phyloP scores from a whole-genome alignment of 1,140 invertebrate species.

The Dinoponera quadriceps region DNA sequence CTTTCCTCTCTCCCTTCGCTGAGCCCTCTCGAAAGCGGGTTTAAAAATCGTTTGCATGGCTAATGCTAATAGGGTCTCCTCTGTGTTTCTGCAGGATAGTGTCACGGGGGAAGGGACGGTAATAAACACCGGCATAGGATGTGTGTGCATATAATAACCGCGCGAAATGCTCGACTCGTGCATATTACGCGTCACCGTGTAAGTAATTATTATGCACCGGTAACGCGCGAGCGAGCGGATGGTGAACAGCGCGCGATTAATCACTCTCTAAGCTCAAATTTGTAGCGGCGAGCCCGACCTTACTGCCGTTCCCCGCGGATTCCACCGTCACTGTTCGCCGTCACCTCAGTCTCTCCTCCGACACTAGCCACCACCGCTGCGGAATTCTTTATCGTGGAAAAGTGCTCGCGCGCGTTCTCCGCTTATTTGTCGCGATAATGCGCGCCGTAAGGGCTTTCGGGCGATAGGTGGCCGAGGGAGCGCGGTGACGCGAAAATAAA shows the following conservation, averaged over 20 bases:
- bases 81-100: constrained; percentile 59
- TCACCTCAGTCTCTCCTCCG: no score
- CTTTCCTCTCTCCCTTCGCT: neutral
- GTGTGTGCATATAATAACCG: constrained; percentile 58
- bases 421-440: constrained; percentile 1
- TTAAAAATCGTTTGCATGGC: constrained; percentile 61
- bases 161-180: constrained; percentile 54
- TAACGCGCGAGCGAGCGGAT: constrained; percentile 25
- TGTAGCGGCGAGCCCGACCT: constrained; percentile 48
- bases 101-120: constrained; percentile 53
- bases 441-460: constrained; percentile 1
- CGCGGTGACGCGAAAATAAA: no score
- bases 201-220: constrained; percentile 57
- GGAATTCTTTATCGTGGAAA: constrained; percentile 39
- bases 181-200: constrained; percentile 60
- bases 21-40: constrained; percentile 37
- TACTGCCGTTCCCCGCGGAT: constrained; percentile 2
- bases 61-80: constrained; percentile 59
- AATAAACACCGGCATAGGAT: constrained; percentile 50
- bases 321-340: neutral
- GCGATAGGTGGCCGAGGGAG: neutral
- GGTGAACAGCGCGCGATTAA: constrained; percentile 51
- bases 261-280: constrained; percentile 60
- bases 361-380: neutral
- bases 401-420: neutral